Evolutionary conservation across 2,888 invertebrate species (phyloP).

Genomic region (Epirrita christyi): DNA sequence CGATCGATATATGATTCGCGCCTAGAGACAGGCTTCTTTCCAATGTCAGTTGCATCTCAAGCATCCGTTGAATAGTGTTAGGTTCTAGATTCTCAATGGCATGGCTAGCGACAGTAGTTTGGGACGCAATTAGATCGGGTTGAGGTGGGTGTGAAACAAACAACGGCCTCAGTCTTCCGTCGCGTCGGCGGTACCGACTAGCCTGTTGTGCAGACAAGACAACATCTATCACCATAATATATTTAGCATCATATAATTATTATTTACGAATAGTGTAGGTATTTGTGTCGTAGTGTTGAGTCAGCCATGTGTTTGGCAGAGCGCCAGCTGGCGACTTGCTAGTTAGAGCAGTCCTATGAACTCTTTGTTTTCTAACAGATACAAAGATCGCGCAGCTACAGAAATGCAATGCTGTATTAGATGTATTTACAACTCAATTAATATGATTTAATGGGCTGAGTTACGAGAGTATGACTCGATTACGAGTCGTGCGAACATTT

Average conservation of each 20-base stretch:
- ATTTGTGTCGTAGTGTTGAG: slow-evolving; percentile 61
- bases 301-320: slow-evolving; percentile 60
- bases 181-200: slow-evolving; percentile 76
- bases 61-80: slow-evolving; percentile 64
- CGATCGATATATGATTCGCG: slow-evolving; percentile 64
- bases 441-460: slow-evolving; percentile 25
- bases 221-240: slow-evolving; percentile 39
- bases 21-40: slow-evolving; percentile 72
- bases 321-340: slow-evolving; percentile 64
- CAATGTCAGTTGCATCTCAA: slow-evolving; percentile 75
- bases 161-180: slow-evolving; percentile 66
- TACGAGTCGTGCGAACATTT: slow-evolving; percentile 14
- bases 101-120: slow-evolving; percentile 44
- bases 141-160: slow-evolving; percentile 59
- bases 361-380: slow-evolving; percentile 55
- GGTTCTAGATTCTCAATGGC: slow-evolving; percentile 55
- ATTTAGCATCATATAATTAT: slow-evolving; percentile 37
- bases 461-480: slow-evolving; percentile 19
- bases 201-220: slow-evolving; percentile 77
- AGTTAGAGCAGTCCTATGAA: slow-evolving; percentile 62
- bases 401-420: slow-evolving; percentile 20
- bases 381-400: slow-evolving; percentile 15
- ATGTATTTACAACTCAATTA: slow-evolving; percentile 27
- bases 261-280: slow-evolving; percentile 39
- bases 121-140: slow-evolving; percentile 61